Evolutionary conservation across 2,113 vertebrate species (phyloP).

Genomic region (Calidris pugnax): DNA sequence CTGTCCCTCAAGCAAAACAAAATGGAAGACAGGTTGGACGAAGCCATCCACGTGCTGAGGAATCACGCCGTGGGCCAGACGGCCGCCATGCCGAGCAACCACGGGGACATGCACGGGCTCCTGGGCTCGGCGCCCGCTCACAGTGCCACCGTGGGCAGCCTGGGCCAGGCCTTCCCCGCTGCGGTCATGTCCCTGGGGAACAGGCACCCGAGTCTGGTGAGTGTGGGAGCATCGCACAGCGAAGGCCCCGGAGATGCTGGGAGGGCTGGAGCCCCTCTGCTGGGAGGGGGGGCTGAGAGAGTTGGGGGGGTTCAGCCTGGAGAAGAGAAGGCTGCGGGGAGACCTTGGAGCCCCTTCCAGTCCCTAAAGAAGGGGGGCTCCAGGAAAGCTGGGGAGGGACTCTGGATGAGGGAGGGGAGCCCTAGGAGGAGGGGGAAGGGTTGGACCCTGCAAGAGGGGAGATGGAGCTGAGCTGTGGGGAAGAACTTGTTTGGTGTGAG

Average conservation of each 20-base stretch:
- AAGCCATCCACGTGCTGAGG: constrained; percentile 95
- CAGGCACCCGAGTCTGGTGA: constrained; percentile 88
- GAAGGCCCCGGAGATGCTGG: background rate
- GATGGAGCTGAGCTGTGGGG: no score
- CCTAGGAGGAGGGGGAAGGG: no score
- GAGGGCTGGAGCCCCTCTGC: no score
- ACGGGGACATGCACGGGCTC: constrained; percentile 86
- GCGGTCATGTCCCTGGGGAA: constrained; percentile 84
- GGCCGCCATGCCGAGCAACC: constrained; percentile 69
- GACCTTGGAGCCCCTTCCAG: no score
- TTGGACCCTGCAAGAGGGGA: no score
- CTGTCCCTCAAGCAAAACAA: constrained; percentile 84
- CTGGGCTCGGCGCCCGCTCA: constrained; percentile 79
- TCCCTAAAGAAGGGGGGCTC: no score
- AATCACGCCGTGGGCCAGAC: constrained; percentile 92
- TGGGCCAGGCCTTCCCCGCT: constrained; percentile 84
- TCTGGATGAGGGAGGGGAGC: no score
- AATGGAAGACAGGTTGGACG: constrained; percentile 96
- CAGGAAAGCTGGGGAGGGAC: no score
- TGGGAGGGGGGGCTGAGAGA: no score
- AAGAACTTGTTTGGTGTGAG: no score
- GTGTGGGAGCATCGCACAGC: background rate
- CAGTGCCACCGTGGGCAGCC: constrained; percentile 79
- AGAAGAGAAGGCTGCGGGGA: no score
- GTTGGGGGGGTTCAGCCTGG: no score